Percentiles rank a stretch among this genome's conserved stretches.
Evolutionary conservation across 2,888 invertebrate genomes (phyloP).

Genomic region (Xiphydria camelus): DNA sequence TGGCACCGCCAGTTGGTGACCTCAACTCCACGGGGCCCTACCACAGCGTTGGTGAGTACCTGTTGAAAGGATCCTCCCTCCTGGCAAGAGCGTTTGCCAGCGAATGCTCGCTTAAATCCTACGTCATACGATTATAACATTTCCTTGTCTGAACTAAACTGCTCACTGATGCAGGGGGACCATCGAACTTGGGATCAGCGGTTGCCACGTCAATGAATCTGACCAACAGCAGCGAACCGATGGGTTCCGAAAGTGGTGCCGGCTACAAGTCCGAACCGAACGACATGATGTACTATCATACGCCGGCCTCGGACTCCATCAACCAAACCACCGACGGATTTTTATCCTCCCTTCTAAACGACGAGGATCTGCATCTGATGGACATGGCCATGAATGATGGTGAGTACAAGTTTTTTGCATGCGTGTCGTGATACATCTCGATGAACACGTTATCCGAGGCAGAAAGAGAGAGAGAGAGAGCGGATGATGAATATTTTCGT

Average conservation of each 20-base stretch:
- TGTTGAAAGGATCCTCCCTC: no score
- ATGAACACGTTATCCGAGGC: no score
- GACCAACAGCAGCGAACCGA: constrained; percentile 74
- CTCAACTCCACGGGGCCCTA: constrained; percentile 63
- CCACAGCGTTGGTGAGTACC: constrained; percentile 54
- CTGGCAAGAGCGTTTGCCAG: no score
- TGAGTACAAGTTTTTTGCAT: no score
- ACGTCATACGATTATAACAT: no score
- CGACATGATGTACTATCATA: constrained; percentile 78
- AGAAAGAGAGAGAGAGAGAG: no score
- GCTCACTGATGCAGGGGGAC: constrained; percentile 49
- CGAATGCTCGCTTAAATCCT: no score
- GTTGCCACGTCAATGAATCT: constrained; percentile 80
- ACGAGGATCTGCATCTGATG: constrained; percentile 88
- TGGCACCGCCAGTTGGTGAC: constrained; percentile 66
- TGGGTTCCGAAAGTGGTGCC: constrained; percentile 62
- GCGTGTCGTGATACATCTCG: no score
- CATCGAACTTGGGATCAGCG: constrained; percentile 71
- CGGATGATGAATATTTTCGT: no score
- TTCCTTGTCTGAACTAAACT: constrained; percentile 40
- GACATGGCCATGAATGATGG: constrained; percentile 90
- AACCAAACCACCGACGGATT: constrained; percentile 82
- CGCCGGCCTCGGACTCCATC: constrained; percentile 63
- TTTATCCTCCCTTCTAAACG: constrained; percentile 84
- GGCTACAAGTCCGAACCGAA: constrained; percentile 73